Percentiles rank a stretch among this genome's conserved stretches.
These are phyloP conservation scores for Tragelaphus scriptus DNA, from an alignment of 2,113 vertebrate species.

Conservation along the genomic window DNA sequence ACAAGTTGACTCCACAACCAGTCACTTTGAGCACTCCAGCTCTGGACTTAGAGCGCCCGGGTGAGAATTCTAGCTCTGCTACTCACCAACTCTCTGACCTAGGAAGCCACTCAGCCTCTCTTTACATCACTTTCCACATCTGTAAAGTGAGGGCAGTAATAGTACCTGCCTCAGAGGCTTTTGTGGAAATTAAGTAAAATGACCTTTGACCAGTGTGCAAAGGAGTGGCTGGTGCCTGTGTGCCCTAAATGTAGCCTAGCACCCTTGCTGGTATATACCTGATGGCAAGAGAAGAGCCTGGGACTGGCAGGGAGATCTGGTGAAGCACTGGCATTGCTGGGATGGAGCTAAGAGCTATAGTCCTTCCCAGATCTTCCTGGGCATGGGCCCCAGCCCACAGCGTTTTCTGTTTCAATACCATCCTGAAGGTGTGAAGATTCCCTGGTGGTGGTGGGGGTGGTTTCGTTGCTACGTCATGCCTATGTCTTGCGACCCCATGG, in stretches of 20 bases:
- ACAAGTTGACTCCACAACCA: not conserved
- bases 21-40: not conserved
- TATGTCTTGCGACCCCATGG: accelerated
- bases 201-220: not conserved
- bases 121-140: not conserved
- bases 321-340: not conserved
- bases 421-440: not conserved
- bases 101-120: not conserved
- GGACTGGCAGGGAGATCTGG: not conserved
- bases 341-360: not conserved
- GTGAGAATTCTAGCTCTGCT: not conserved
- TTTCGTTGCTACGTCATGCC: not conserved
- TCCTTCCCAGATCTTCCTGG: not conserved
- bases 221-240: not conserved
- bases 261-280: too few species aligned
- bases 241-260: not conserved
- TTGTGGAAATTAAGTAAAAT: not conserved
- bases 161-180: not conserved
- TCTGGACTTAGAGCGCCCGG: not conserved
- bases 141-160: not conserved
- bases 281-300: too few species aligned
- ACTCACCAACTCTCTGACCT: not conserved
- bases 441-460: not conserved
- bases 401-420: not conserved
- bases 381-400: not conserved